Evolutionary conservation across 2,113 vertebrate genomes (phyloP).

Genomic region (Chionomys nivalis): DNA sequence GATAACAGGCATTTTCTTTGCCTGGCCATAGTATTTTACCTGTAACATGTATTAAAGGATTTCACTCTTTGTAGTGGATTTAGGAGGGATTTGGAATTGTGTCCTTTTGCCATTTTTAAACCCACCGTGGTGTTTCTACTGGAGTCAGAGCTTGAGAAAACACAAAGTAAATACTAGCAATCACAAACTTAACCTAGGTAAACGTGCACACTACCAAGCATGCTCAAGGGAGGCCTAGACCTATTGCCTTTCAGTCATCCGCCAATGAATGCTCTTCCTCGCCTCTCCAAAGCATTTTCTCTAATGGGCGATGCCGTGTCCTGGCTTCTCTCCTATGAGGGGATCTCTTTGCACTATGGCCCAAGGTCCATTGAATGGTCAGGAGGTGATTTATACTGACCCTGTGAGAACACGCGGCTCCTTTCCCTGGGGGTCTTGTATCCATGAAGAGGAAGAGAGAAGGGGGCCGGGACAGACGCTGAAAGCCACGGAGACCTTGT

Average conservation of each 20-base stretch:
- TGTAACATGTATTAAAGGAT: slow-evolving; percentile 45
- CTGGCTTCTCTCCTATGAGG: neutral
- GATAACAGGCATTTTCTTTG: slow-evolving; percentile 46
- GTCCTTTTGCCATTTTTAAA: slow-evolving; percentile 54
- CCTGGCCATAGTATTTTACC: slow-evolving; percentile 40
- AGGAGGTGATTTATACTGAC: neutral
- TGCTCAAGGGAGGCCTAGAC: neutral
- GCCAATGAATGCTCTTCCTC: neutral
- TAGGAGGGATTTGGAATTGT: slow-evolving; percentile 39
- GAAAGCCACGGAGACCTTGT: neutral
- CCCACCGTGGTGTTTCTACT: neutral
- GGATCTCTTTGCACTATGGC: neutral
- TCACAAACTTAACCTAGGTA: neutral
- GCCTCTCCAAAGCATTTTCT: neutral
- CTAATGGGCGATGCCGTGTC: neutral
- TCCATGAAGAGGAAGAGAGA: neutral
- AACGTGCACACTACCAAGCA: neutral
- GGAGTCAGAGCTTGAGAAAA: slow-evolving; percentile 34
- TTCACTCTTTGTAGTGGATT: slow-evolving; percentile 61
- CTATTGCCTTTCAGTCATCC: neutral
- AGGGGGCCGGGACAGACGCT: neutral
- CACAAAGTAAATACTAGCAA: neutral
- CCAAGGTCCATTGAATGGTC: slow-evolving; percentile 21
- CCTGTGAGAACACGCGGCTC: neutral
- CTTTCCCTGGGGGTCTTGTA: slow-evolving; percentile 9